Base-by-base conservation (phyloP, 2,888 invertebrate species). In the Xestia xanthographa region DNA sequence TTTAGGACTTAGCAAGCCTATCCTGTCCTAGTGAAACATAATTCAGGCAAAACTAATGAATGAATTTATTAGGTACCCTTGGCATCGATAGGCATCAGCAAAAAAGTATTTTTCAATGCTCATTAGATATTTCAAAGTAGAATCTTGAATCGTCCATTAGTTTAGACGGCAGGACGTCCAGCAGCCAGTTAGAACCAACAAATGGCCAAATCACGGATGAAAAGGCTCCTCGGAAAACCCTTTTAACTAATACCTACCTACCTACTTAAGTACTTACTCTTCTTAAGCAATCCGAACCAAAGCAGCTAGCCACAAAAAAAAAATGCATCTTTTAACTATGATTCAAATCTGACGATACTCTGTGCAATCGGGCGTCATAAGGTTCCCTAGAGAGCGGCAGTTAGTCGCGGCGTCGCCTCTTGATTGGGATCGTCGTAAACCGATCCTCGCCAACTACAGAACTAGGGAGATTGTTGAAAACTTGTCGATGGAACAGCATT, bases 351-450 rank as follows among this genome's bases (percentile, higher is more conserved):
- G 62, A 67, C 11, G 41, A 38, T 58, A 70, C 67, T 67, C 66
- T 77, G 92, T 92, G 84, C 34, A 84, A 91, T 87, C 84, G 74
- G 77, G 77, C 87, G 71, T 77, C 68, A 80, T 75, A 86, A 84
- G 82, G 75, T 79, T 91, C 95, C 93, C 94, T 63, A 70, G 94
- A 90, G 95, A 92, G 80, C 91, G 88, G 92, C 93, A 93, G 96
- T 95, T 95, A 96, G 95, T 92, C 95, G 92, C 91, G 84, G 93
- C 94, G 96, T 91, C 96, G 96, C 96, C 96, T 92, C 92, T 95
- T 95, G 94, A 96, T 96, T 96, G 96, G 94, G 92, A 91, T 90
- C 83, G 92, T 94, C 93, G 93, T 96, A 96, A 96, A 96, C 93
- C 94, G 93, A 95, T 95, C 93, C 90, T 88, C 92, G 85, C 87